Conservation (phyloP, 2,113 vertebrate species). For the Tragelaphus buxtoni region DNA sequence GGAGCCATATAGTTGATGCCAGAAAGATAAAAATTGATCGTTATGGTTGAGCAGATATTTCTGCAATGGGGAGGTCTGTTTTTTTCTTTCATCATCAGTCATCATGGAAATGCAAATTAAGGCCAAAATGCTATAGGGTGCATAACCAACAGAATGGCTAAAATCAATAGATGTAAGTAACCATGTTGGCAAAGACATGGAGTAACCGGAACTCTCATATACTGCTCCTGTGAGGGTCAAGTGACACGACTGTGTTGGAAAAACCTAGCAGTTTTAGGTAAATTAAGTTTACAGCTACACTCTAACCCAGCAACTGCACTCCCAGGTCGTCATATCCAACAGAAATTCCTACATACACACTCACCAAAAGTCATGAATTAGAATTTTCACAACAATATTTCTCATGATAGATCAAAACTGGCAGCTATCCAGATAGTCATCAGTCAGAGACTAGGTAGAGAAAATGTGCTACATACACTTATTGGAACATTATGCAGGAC, state of each 20-base stretch:
- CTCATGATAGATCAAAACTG: not conserved
- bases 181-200: not conserved
- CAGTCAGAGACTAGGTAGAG: not conserved
- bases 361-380: not conserved
- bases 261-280: rapidly evolving
- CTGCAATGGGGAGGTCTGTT: not conserved
- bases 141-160: not conserved
- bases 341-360: not conserved
- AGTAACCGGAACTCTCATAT: rapidly evolving
- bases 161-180: rapidly evolving
- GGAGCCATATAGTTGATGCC: not conserved
- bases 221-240: not conserved
- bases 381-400: not conserved
- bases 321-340: rapidly evolving
- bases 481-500: not conserved
- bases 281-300: rapidly evolving
- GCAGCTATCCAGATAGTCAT: not conserved
- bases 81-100: not conserved
- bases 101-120: not conserved
- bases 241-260: not conserved
- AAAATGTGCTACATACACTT: not conserved
- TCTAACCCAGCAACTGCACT: too few species aligned
- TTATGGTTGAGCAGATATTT: not conserved
- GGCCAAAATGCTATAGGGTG: rapidly evolving
- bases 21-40: not conserved